Evolutionary conservation across 2,797 vertebrate genomes (phyloP), one percentile per base, ranked within the genome.

Genomic region (Notolepis coatsorum): DNA sequence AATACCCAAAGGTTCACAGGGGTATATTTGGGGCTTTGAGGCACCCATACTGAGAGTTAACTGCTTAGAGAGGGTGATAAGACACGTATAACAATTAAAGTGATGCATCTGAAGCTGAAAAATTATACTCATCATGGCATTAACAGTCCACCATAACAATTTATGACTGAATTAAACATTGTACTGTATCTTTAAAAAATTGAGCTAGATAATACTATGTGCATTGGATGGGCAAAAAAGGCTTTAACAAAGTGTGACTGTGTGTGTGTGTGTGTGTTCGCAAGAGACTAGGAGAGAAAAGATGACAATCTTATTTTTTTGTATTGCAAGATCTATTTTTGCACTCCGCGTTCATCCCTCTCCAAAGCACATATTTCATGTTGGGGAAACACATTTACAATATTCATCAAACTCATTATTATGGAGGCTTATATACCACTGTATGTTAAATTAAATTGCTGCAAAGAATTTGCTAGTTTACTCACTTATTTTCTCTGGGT

Each of bases 291-390:
- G 66, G 13, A 13, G 21, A 20, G 79, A 77, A 66, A 83, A 83
- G 66, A 79, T 75, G 91, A 93, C 86, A 89, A 90, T 91, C 87
- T 54, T 88, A 68, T 82, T 83, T 84, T 81, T 83, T 73, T 81
- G 33, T 77, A 79, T 65, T 84, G 75, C 79, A 89, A 90, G 88
- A 88, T 82, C 69, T 91, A 92, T 92, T 91, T 93, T 90, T 91
- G 82, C 89, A 91, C 87, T 86, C 63, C 27, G 61, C 61, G 62
- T 71, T 73, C 61, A 72, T 81, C 51, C 33, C 47, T 73, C 65
- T 85, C 50, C 37, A 65, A 75, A 91, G 84, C 84, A 87, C 84
- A 88, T 64, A 18, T 83, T 80, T 86, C 23, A 78, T 79, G 41
- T 84, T 65, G 83, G 71, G 77, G 73, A 80, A 78, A 35, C 75